Evolutionary conservation across 2,888 invertebrate species (phyloP), one percentile per base, ranked within the genome.

Genomic region (Heliconius ismenius): DNA sequence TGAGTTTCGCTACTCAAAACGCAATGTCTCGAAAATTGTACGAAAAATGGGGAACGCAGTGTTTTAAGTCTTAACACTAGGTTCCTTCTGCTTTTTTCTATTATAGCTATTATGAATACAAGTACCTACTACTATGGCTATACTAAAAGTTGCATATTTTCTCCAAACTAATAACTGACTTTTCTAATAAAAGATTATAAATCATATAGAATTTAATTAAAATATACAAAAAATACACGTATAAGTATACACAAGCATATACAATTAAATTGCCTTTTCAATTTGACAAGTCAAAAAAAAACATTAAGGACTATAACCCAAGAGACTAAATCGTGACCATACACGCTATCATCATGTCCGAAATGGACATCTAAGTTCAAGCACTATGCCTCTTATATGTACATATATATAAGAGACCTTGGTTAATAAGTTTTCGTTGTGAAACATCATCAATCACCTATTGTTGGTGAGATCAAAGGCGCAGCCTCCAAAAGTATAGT

Each of bases 401-500:
- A 13, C 21, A 2, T 6, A 21, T n/a, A n/a, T 58, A 70, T 21
- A 54, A 0, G 32, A 58, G 70, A 73, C 73, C 73, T 73, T 73
- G 73, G 26, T 26, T 43, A 63, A 36, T 26, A 73, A 73, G 10
- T 26, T 39, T 73, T 15, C 15, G 43, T 73, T 63, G 60, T 65
- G 69, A 78, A 69, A 73, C 64, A 68, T 67, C 78, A 81, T 81
- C 80, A 80, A 79, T 80, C 70, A 70, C 24, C 68, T 36, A 79
- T 81, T 81, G 80, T 79, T 81, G 65, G 13, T 21, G 67, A 63
- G 49, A 70, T 72, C 43, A 68, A 76, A 54, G 63, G 60, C 18
- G 21, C 65, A 65, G 68, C 80, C 81, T 81, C 79, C 79, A 65
- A 58, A 78, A 54, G 15, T 32, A 58, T n/a, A n/a, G 3, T 58